These are phyloP conservation scores for Neodiprion virginianus DNA, from an alignment of 1,140 invertebrate species.

Conservation along the genomic window DNA sequence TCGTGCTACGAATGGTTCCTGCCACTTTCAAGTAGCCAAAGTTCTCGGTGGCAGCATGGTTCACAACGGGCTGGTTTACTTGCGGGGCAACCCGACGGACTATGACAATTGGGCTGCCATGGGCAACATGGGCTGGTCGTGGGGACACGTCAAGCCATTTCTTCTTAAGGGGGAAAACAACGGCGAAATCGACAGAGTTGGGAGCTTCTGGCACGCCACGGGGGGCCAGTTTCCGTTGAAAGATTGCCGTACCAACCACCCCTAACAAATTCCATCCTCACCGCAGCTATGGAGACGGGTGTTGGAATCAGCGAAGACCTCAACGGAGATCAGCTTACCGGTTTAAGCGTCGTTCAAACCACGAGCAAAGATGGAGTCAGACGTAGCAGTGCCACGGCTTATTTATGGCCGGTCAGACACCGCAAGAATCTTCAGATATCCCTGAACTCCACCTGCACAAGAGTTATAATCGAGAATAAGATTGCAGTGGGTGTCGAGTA, in stretches of 20 bases:
- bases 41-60: too few species aligned
- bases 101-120: too few species aligned
- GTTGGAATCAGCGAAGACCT: constrained; percentile 61
- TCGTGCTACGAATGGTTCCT: too few species aligned
- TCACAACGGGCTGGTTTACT: too few species aligned
- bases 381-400: constrained; percentile 72
- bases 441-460: constrained; percentile 72
- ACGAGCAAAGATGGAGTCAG: constrained; percentile 69
- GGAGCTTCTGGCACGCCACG: constrained; percentile 47
- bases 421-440: constrained; percentile 76
- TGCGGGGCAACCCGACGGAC: too few species aligned
- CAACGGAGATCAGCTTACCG: constrained; percentile 61
- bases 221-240: constrained; percentile 57
- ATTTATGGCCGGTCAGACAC: constrained; percentile 66
- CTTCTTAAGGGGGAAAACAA: constrained; percentile 18
- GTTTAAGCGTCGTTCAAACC: constrained; percentile 63
- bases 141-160: too few species aligned
- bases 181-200: constrained; percentile 26
- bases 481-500: constrained; percentile 69
- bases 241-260: constrained; percentile 60
- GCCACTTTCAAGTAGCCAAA: too few species aligned
- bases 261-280: constrained; percentile 62
- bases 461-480: constrained; percentile 65
- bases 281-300: constrained; percentile 64
- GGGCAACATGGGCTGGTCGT: too few species aligned